These are phyloP conservation scores for Parus major DNA, from an alignment of 2,113 vertebrate genomes.

Conservation along the genomic window DNA sequence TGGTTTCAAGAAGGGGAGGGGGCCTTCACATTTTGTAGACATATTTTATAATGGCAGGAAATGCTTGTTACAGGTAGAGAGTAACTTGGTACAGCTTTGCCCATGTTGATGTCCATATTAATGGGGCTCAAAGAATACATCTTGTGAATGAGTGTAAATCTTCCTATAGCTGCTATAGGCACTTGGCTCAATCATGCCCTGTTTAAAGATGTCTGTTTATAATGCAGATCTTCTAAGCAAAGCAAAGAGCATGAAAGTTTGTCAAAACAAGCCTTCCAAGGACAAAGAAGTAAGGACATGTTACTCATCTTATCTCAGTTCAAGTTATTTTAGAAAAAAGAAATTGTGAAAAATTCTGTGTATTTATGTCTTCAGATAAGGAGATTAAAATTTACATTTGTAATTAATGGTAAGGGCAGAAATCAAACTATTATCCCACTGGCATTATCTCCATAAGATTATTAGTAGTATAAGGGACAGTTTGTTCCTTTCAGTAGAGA, in stretches of 20 bases:
- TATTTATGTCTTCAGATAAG: not conserved
- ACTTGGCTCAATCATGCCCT: not conserved
- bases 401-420: not conserved
- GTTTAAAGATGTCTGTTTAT: not conserved
- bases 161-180: not conserved
- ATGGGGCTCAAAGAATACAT: not conserved
- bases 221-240: not conserved
- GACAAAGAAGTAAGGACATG: not conserved
- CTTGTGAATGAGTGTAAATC: not conserved
- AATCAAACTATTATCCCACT: not conserved
- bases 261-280: not conserved
- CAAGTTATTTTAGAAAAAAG: not conserved
- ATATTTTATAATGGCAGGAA: not conserved
- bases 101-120: not conserved
- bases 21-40: not conserved
- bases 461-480: not conserved
- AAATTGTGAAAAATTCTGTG: not conserved
- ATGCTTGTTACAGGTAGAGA: not conserved
- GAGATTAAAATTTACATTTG: not conserved
- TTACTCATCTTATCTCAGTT: not conserved
- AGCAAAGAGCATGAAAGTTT: not conserved
- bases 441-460: not conserved
- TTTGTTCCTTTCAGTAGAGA: not conserved
- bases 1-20: not conserved
- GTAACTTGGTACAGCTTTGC: not conserved